Percentiles rank a stretch among this genome's conserved stretches.
These are phyloP conservation scores for Rhea americana DNA, from an alignment of 2,113 vertebrate species.

Conservation along the genomic window DNA sequence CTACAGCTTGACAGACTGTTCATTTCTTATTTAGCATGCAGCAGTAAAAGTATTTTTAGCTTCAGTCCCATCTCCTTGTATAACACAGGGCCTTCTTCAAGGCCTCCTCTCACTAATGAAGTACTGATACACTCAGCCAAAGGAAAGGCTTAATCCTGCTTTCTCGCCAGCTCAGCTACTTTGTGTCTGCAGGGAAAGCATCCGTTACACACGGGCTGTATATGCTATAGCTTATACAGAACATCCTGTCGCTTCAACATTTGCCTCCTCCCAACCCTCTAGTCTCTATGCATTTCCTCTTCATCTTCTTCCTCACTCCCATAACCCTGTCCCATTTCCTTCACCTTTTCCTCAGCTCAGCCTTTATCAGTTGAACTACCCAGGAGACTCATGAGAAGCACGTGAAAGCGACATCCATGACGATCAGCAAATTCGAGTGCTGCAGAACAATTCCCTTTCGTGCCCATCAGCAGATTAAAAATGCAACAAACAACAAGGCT, in stretches of 20 bases:
- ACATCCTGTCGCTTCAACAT: conserved; percentile 14
- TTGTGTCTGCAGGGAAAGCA: not conserved
- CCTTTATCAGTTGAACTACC: not conserved
- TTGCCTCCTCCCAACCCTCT: not conserved
- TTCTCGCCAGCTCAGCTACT: conserved; percentile 28
- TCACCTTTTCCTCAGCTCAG: not conserved
- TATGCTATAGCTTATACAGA: not conserved
- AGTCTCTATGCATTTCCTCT: not conserved
- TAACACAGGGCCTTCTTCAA: not conserved
- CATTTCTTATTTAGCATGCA: conserved; percentile 24
- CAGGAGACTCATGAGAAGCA: not conserved
- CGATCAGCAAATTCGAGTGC: not conserved
- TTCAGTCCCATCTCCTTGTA: not conserved
- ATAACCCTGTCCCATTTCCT: not conserved
- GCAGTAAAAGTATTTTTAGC: conserved; percentile 32
- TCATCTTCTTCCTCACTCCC: not conserved
- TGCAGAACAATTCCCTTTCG: conserved; percentile 39
- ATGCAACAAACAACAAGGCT: conserved; percentile 1
- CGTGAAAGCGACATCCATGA: not conserved
- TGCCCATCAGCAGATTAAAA: conserved; percentile 13
- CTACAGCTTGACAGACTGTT: not conserved
- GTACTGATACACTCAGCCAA: not conserved
- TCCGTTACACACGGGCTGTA: not conserved
- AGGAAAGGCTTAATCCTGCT: not conserved
- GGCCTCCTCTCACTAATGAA: not conserved